Base-by-base conservation (phyloP, 2,888 invertebrate species). In the Drosophila mimica region DNA sequence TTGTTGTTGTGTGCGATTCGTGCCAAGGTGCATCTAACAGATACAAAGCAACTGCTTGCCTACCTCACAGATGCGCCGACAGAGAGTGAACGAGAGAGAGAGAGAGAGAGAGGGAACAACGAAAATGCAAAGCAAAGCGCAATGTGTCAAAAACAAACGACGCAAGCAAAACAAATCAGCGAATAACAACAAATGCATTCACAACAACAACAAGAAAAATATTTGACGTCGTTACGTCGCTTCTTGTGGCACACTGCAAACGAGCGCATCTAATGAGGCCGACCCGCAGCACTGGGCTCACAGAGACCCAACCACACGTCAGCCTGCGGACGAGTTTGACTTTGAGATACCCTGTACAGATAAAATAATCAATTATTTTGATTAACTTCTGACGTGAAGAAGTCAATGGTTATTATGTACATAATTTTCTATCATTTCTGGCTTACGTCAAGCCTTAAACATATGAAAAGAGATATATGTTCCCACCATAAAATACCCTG, bases 21-120 rank as follows among this genome's bases (percentile, higher is more conserved):
- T 86, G 85, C 80, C 83, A 86, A 88, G 85, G 89, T 88, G 73
- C 83, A 85, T 80, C 76, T 70, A 82, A 71, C 62, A 87, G 77
- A 75, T 70, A 77, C 71, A 69, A 70, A 67, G 66, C 59, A 63
- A 60, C 60, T 63, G 66, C 68, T 33, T 48, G 54, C 28, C 54
- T 54, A 38, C 28, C 62, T 57, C 48, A 63, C 61, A 62, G 59
- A 78, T 59, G 52, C 59, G n/a, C 17, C 53, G 53, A 30, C 34
- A 36, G 1, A 20, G 17, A 20, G 34, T 38, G 17, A 9, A 46
- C 20, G 15, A 3, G 20, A 31, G n/a, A 15, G 28, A 31, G 49
- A 34, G 30, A 11, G 54, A 15, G 13, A 4, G 59, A 6, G 30
- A 52, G 31, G 67, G 67, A 68, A 73, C 46, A 43, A 46, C 76